Percentiles rank a stretch among this genome's conserved stretches.
These are phyloP conservation scores for Holocentrus rufus DNA, from an alignment of 2,797 vertebrate species.

Conservation along the genomic window DNA sequence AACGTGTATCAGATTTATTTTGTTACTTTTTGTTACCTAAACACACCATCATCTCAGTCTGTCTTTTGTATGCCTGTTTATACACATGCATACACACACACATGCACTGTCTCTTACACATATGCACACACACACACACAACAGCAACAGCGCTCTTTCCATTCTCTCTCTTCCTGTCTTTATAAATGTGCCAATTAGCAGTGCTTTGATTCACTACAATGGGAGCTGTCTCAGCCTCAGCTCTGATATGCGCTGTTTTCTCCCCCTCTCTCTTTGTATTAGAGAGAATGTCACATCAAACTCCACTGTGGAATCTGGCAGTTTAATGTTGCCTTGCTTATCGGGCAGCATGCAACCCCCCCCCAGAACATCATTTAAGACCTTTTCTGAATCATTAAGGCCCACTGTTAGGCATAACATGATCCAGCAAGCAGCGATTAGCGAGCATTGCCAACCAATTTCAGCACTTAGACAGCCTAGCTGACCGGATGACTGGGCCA, in stretches of 20 bases:
- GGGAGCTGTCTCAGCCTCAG: slow-evolving; percentile 46
- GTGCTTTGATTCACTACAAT: slow-evolving; percentile 52
- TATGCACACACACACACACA: slow-evolving; percentile 8
- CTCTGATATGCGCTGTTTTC: slow-evolving; percentile 38
- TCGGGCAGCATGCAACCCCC: slow-evolving; percentile 34
- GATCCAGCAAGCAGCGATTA: slow-evolving; percentile 34
- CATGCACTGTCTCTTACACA: neutral
- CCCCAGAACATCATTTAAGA: slow-evolving; percentile 20
- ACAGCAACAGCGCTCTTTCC: slow-evolving; percentile 9
- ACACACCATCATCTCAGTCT: slow-evolving; percentile 13
- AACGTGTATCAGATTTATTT: slow-evolving; percentile 35
- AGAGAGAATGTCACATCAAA: slow-evolving; percentile 7
- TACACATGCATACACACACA: neutral
- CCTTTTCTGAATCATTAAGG: slow-evolving; percentile 9
- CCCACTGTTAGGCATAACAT: neutral
- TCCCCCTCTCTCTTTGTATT: slow-evolving; percentile 20
- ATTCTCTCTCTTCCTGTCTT: slow-evolving; percentile 31
- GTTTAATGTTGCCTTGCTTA: slow-evolving; percentile 22
- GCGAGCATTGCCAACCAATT: slow-evolving; percentile 12
- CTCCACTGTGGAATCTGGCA: slow-evolving; percentile 13
- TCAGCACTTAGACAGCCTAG: slow-evolving; percentile 6
- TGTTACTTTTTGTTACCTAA: slow-evolving; percentile 35
- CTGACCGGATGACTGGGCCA: slow-evolving; percentile 27
- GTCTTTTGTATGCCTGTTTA: slow-evolving; percentile 10
- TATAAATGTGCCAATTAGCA: slow-evolving; percentile 64